Evolutionary conservation across 2,888 invertebrate species (phyloP).

Genomic region (Chymomyza caudatula): DNA sequence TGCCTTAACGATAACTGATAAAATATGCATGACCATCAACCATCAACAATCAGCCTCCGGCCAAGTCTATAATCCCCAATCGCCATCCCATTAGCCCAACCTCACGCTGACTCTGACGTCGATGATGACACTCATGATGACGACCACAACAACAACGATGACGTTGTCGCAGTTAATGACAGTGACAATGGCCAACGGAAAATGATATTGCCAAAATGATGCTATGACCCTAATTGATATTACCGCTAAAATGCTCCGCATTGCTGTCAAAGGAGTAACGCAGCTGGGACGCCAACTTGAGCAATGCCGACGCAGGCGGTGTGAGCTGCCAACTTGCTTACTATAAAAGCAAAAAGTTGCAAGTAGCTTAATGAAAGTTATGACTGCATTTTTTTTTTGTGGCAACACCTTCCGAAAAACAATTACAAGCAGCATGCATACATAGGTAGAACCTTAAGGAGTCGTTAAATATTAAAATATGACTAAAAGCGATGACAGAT

Average conservation of each 20-base stretch:
- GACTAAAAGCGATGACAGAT: not conserved
- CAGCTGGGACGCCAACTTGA: not conserved
- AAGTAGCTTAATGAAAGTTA: not conserved
- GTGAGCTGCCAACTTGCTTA: not conserved
- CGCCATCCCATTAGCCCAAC: not conserved
- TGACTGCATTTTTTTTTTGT: not conserved
- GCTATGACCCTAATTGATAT: conserved; percentile 34
- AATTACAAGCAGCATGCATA: not conserved
- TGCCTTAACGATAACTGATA: conserved; percentile 40
- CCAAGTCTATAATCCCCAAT: not conserved
- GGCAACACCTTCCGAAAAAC: not conserved
- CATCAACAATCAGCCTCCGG: too few species aligned
- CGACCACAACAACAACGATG: not conserved
- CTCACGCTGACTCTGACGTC: conserved; percentile 49
- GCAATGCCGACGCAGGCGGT: not conserved
- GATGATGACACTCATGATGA: conserved; percentile 27
- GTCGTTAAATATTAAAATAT: not conserved
- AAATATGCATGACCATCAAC: conserved; percentile 54
- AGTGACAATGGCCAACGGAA: conserved; percentile 55
- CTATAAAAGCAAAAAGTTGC: not conserved
- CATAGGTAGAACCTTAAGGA: not conserved
- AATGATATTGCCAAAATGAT: conserved; percentile 41
- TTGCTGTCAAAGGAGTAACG: not conserved
- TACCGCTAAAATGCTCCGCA: conserved; percentile 17
- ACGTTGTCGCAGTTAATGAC: conserved; percentile 42